Conservation (phyloP, 1,140 invertebrate species). For the Mya arenaria region DNA sequence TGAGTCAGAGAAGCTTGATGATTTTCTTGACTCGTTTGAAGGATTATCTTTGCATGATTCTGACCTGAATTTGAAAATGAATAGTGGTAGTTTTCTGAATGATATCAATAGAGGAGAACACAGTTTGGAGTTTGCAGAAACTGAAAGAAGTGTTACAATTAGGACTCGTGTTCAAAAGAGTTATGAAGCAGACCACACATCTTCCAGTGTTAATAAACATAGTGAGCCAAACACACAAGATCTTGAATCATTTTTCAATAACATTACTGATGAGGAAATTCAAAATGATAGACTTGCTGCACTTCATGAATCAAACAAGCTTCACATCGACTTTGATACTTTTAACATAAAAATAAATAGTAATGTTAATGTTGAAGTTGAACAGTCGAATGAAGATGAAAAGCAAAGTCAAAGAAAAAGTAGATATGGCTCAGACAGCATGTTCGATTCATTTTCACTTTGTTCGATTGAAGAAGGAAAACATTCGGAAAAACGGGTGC, state of each 20-base stretch:
- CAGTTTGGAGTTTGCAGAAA: too few species aligned
- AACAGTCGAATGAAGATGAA: not conserved
- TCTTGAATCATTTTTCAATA: not conserved
- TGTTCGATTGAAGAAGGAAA: too few species aligned
- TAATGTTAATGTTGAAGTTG: not conserved
- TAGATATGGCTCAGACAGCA: not conserved
- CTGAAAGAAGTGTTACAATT: not conserved
- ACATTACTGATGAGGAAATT: too few species aligned
- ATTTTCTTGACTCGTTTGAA: not conserved
- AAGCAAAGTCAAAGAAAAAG: not conserved
- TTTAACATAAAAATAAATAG: not conserved
- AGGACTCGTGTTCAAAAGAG: not conserved
- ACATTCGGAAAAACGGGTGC: too few species aligned
- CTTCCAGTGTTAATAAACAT: too few species aligned
- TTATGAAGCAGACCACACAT: not conserved
- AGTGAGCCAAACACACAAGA: not conserved
- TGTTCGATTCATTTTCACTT: too few species aligned
- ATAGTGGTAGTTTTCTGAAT: not conserved
- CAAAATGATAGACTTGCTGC: too few species aligned
- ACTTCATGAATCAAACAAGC: not conserved
- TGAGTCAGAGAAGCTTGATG: not conserved
- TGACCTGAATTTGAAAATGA: not conserved
- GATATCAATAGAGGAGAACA: not conserved
- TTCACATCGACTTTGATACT: not conserved
- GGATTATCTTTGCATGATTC: not conserved